These are phyloP conservation scores for Aplodontia rufa DNA, from an alignment of 2,113 vertebrate genomes.

Conservation along the genomic window DNA sequence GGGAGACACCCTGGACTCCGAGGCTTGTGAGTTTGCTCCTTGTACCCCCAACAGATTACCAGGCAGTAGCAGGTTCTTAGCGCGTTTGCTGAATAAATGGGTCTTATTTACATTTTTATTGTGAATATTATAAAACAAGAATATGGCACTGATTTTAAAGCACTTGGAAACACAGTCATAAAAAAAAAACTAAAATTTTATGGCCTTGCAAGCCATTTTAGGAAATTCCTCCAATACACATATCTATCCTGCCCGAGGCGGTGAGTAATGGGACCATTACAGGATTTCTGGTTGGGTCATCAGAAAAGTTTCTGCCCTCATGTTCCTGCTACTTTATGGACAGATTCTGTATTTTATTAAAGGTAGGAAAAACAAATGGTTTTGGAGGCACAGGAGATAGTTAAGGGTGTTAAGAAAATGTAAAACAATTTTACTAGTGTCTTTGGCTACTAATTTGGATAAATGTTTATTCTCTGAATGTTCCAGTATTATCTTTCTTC, in stretches of 20 bases:
- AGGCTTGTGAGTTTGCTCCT: background rate
- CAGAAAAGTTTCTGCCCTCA: conserved; percentile 64
- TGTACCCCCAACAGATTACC: background rate
- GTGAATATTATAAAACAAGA: conserved; percentile 68
- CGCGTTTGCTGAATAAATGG: conserved; percentile 66
- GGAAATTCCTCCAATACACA: conserved; percentile 53
- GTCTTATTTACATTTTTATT: conserved; percentile 69
- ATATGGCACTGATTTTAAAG: conserved; percentile 64
- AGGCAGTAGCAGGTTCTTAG: background rate
- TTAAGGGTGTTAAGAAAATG: conserved; percentile 73
- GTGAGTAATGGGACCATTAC: conserved; percentile 68
- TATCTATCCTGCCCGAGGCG: conserved; percentile 44
- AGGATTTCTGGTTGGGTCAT: conserved; percentile 69
- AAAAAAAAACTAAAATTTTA: conserved; percentile 68
- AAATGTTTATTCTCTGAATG: conserved; percentile 72
- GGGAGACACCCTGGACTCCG: background rate
- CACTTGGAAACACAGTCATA: conserved; percentile 68
- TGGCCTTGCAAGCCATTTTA: conserved; percentile 67
- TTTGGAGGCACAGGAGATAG: conserved; percentile 54
- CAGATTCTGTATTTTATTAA: conserved; percentile 66
- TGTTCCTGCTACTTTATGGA: conserved; percentile 45
- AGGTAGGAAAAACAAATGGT: conserved; percentile 54
- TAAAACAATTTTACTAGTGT: conserved; percentile 68
- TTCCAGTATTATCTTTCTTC: conserved; percentile 64
- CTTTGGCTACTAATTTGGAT: conserved; percentile 70